Conservation (phyloP, 2,113 vertebrate genomes). For the Zingel zingel region DNA sequence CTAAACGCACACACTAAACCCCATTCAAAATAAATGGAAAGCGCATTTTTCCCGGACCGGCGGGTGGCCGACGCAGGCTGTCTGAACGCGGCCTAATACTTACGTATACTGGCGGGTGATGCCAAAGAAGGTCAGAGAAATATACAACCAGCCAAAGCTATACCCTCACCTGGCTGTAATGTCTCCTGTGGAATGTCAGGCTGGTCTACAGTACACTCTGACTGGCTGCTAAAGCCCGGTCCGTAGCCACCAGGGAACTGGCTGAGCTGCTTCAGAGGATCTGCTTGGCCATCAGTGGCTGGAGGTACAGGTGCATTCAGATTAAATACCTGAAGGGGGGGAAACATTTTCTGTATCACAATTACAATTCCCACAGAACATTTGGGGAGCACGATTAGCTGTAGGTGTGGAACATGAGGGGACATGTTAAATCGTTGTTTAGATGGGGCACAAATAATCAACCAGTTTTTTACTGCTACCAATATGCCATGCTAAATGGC, state of each 20-base stretch:
- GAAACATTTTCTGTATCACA: neutral
- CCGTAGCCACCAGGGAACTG: conserved; percentile 93
- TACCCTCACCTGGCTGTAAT: conserved; percentile 91
- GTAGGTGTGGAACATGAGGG: neutral
- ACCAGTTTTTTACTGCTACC: neutral
- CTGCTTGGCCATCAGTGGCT: conserved; percentile 87
- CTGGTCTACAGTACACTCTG: conserved; percentile 90
- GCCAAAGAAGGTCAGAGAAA: neutral
- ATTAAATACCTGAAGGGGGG: conserved; percentile 92
- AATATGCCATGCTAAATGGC: neutral
- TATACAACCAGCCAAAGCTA: neutral
- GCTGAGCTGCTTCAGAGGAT: conserved; percentile 91
- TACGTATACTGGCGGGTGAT: too few species aligned
- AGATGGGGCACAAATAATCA: neutral
- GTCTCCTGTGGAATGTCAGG: conserved; percentile 94
- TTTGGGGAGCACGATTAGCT: neutral
- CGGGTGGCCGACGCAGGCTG: too few species aligned
- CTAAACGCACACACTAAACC: too few species aligned
- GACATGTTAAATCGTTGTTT: neutral
- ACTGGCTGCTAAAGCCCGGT: conserved; percentile 91
- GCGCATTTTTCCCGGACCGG: too few species aligned
- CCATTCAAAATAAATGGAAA: too few species aligned
- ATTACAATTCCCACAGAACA: neutral
- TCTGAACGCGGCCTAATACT: too few species aligned
- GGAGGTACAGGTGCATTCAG: conserved; percentile 96